Evolutionary conservation across 2,797 vertebrate species (phyloP).

Genomic region (Triplophysa yarkandensis): DNA sequence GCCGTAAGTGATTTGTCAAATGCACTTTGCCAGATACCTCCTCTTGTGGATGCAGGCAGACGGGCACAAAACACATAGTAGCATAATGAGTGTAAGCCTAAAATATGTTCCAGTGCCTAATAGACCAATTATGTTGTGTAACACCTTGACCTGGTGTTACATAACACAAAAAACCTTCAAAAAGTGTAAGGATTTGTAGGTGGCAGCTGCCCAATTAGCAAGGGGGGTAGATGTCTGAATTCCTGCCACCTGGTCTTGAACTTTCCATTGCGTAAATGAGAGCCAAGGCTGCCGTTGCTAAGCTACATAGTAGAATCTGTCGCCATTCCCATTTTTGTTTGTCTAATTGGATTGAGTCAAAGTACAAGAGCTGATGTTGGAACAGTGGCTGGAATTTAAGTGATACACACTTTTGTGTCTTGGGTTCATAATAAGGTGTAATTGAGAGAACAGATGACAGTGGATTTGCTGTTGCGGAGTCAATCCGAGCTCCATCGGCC

Average conservation of each 20-base stretch:
- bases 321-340: constrained; percentile 49
- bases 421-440: constrained; percentile 41
- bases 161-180: too few relatives aligned
- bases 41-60: not conserved
- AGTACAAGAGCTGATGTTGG: constrained; percentile 53
- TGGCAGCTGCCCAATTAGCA: constrained; percentile 39
- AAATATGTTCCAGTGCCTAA: constrained; percentile 17
- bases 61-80: not conserved
- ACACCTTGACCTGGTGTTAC: not conserved
- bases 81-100: constrained; percentile 11
- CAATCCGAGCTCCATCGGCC: constrained; percentile 45
- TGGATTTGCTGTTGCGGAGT: constrained; percentile 36
- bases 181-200: constrained; percentile 26
- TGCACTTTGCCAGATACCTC: not conserved
- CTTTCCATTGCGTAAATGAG: constrained; percentile 40
- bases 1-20: constrained; percentile 33
- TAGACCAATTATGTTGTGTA: constrained; percentile 24
- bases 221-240: constrained; percentile 24
- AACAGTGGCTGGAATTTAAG: constrained; percentile 47
- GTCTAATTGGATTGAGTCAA: constrained; percentile 55
- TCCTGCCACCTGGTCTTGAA: constrained; percentile 44
- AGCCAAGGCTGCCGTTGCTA: constrained; percentile 36
- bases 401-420: constrained; percentile 18
- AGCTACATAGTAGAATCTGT: constrained; percentile 46
- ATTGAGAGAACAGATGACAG: constrained; percentile 49